phyloP scores from a whole-genome alignment of 1,140 invertebrate genomes.

The Amyelois transitella region DNA sequence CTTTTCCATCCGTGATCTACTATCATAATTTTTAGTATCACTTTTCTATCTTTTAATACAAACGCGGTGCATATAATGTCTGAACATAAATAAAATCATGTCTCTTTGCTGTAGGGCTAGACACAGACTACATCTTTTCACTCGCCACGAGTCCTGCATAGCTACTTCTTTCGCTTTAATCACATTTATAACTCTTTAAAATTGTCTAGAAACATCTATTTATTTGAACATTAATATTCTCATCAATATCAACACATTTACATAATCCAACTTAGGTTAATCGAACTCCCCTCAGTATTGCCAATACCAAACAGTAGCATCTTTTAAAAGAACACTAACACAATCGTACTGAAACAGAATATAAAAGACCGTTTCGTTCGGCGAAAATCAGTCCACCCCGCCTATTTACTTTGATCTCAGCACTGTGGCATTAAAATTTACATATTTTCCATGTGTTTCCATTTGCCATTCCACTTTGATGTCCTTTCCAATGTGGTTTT shows the following conservation, averaged over 20 bases:
- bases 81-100: no score
- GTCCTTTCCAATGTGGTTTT: slow-evolving; percentile 25
- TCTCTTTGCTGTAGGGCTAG: no score
- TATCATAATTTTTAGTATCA: no score
- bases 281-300: not conserved
- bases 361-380: slow-evolving; percentile 22
- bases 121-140: no score
- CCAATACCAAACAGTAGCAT: not conserved
- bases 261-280: not conserved
- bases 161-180: no score
- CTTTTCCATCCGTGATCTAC: no score
- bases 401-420: slow-evolving; percentile 33
- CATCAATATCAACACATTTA: not conserved
- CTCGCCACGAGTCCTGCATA: no score
- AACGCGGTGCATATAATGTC: no score
- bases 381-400: slow-evolving; percentile 42
- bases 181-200: no score
- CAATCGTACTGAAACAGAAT: slow-evolving; percentile 27
- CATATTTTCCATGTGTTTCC: slow-evolving; percentile 36
- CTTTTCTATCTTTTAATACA: no score
- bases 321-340: not conserved
- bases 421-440: slow-evolving; percentile 42
- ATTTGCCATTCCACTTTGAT: slow-evolving; percentile 41
- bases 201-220: no score
- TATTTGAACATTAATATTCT: no score